Evolutionary conservation across 2,797 vertebrate genomes (phyloP).

Genomic region (Sebastes minor): DNA sequence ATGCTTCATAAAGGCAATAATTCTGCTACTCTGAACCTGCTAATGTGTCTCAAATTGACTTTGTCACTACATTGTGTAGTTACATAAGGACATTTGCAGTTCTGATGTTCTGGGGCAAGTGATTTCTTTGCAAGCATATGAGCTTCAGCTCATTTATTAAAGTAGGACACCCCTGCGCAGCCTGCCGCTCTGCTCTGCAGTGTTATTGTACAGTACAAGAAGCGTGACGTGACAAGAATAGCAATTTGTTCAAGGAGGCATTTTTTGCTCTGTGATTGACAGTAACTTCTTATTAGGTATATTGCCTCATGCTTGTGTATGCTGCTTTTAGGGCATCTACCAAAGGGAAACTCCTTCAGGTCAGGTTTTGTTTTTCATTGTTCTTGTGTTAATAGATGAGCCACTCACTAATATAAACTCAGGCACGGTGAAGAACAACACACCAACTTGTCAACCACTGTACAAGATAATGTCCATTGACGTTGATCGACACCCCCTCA

Average conservation of each 20-base stretch:
- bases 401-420: background rate
- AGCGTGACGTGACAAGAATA: conserved; percentile 76
- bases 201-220: conserved; percentile 67
- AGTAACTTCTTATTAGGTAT: conserved; percentile 57
- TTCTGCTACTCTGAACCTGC: background rate
- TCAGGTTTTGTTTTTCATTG: conserved; percentile 33
- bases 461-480: background rate
- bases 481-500: background rate
- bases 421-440: background rate
- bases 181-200: conserved; percentile 50
- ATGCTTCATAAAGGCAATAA: background rate
- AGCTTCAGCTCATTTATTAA: conserved; percentile 68
- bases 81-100: conserved; percentile 38
- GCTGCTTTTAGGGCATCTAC: conserved; percentile 21
- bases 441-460: background rate
- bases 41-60: conserved; percentile 20
- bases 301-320: conserved; percentile 59
- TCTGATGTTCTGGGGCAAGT: conserved; percentile 44
- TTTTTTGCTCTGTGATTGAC: conserved; percentile 68
- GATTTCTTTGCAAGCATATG: conserved; percentile 50
- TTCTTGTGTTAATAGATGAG: conserved; percentile 41
- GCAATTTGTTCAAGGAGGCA: conserved; percentile 64
- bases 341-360: conserved; percentile 44
- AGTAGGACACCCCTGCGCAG: conserved; percentile 65
- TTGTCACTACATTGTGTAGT: conserved; percentile 44